Conservation (phyloP, 2,888 invertebrate genomes). For the Zele albiditarsus region DNA sequence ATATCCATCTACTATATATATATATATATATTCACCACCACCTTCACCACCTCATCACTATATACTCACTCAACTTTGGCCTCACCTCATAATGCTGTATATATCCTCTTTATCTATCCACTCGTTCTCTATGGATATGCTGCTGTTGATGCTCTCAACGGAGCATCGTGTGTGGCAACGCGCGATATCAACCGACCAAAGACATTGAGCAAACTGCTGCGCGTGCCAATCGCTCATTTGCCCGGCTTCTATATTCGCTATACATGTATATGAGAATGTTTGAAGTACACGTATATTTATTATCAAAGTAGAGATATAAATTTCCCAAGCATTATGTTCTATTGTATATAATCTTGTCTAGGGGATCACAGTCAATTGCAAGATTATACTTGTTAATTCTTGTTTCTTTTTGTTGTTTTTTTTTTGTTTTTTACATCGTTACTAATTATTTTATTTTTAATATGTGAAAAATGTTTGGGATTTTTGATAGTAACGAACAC, state of each 20-base stretch:
- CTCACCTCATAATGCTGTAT: slow-evolving; percentile 24
- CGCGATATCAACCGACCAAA: slow-evolving; percentile 35
- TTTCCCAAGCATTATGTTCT: neutral
- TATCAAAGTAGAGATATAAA: neutral
- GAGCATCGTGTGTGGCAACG: slow-evolving; percentile 20
- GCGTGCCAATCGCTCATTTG: slow-evolving; percentile 51
- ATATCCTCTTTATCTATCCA: neutral
- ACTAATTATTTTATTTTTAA: neutral
- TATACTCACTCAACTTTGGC: slow-evolving; percentile 21
- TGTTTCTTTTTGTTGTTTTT: too few species aligned
- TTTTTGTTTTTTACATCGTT: neutral
- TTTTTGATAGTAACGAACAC: too few species aligned
- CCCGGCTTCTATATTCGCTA: slow-evolving; percentile 48
- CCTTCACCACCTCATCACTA: slow-evolving; percentile 15
- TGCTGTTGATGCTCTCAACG: slow-evolving; percentile 10
- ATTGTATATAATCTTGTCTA: slow-evolving; percentile 19
- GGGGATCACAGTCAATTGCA: neutral
- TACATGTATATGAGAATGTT: slow-evolving; percentile 24
- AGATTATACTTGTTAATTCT: neutral
- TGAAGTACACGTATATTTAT: slow-evolving; percentile 7
- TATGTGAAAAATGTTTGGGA: too few species aligned
- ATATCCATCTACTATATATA: slow-evolving; percentile 3
- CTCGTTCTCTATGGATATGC: neutral
- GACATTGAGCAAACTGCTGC: slow-evolving; percentile 49
- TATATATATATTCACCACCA: neutral